phyloP scores from a whole-genome alignment of 2,797 vertebrate species.

The Oryzias dopingdopingensis region DNA sequence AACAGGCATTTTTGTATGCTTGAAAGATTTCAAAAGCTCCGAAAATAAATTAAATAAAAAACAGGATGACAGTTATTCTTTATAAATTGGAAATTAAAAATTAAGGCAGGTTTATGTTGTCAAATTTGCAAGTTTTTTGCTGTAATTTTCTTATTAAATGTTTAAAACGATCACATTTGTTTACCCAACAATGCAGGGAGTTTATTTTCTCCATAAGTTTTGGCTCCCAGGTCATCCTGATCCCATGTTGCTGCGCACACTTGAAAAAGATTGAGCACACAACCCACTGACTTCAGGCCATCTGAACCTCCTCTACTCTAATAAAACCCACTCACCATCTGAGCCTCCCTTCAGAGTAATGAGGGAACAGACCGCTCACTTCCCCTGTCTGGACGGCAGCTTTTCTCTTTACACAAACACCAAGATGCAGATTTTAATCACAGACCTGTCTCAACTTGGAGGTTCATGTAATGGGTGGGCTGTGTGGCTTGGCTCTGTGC shows the following conservation, averaged over 20 bases:
- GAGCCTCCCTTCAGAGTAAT: constrained; percentile 61
- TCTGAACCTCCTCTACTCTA: constrained; percentile 57
- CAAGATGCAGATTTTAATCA: constrained; percentile 58
- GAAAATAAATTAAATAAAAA: background rate
- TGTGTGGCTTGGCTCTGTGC: constrained; percentile 28
- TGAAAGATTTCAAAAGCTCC: background rate
- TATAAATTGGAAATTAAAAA: background rate
- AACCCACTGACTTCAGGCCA: constrained; percentile 38
- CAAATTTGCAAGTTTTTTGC: too few species aligned
- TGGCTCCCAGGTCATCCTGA: constrained; percentile 23
- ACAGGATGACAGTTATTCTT: background rate
- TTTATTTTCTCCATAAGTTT: background rate
- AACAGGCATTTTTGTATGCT: too few species aligned
- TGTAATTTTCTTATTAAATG: too few species aligned
- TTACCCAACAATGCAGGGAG: too few species aligned
- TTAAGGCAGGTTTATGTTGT: background rate
- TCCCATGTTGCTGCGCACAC: constrained; percentile 9
- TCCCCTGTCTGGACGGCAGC: constrained; percentile 68
- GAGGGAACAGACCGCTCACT: constrained; percentile 56
- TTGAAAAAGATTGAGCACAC: background rate
- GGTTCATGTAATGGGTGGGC: constrained; percentile 45
- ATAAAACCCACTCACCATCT: constrained; percentile 70
- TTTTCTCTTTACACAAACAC: constrained; percentile 47
- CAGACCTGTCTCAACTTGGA: constrained; percentile 50
- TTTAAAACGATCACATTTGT: too few species aligned